A percentile compares a stretch with the other conserved stretches of the same genome.
phyloP scores from a whole-genome alignment of 2,888 invertebrate species.

The Clepsis dumicolana region DNA sequence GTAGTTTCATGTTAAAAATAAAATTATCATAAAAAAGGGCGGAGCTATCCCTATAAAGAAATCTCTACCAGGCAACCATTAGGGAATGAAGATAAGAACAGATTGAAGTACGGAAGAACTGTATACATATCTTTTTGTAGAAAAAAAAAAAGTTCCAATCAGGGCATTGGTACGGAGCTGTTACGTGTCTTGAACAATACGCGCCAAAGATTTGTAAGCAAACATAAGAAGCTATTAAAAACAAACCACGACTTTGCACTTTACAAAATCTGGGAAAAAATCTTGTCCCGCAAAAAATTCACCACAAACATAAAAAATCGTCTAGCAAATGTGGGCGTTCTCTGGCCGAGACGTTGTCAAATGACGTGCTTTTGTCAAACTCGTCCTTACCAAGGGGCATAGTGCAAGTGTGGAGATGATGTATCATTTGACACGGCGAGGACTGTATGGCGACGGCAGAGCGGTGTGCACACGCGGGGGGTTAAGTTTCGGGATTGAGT shows the following conservation, averaged over 20 bases:
- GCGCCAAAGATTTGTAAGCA: too few relatives aligned
- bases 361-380: conserved; percentile 44
- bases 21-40: too few relatives aligned
- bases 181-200: too few relatives aligned
- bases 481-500: neutral
- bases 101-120: too few relatives aligned
- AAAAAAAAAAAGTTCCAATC: too few relatives aligned
- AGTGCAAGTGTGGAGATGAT: conserved; percentile 29
- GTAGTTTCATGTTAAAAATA: too few relatives aligned
- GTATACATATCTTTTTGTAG: too few relatives aligned
- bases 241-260: neutral
- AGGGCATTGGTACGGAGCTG: too few relatives aligned
- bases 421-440: conserved; percentile 18
- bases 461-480: neutral
- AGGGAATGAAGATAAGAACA: too few relatives aligned
- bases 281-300: neutral
- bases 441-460: neutral
- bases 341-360: conserved; percentile 46
- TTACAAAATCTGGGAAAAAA: neutral
- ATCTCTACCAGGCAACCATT: too few relatives aligned
- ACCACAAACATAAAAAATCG: conserved; percentile 13
- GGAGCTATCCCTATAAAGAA: too few relatives aligned
- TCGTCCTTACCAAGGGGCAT: conserved; percentile 10
- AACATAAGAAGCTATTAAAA: neutral
- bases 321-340: conserved; percentile 34